These are phyloP conservation scores for Julus scandinavius DNA, from an alignment of 2,888 invertebrate species.

Conservation along the genomic window DNA sequence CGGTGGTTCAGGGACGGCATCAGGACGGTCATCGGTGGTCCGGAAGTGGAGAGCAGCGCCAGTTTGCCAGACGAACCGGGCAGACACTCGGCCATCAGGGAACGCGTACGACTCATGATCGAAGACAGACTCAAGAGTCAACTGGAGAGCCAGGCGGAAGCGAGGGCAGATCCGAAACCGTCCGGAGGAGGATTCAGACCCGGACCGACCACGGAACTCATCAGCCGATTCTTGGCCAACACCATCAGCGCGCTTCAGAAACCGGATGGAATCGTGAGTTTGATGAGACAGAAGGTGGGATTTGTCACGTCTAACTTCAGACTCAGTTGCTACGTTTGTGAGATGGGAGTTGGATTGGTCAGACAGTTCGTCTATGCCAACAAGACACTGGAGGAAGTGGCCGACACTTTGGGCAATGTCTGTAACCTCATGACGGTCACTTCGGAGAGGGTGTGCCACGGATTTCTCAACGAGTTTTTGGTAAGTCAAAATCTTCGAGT, in stretches of 20 bases:
- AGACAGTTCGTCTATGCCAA: conserved; percentile 55
- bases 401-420: conserved; percentile 44
- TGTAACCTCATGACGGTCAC: conserved; percentile 52
- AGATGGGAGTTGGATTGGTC: conserved; percentile 50
- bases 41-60: not conserved
- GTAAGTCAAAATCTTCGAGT: conserved; percentile 44
- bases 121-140: not conserved
- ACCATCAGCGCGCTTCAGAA: conserved; percentile 53
- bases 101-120: conserved; percentile 34
- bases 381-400: conserved; percentile 51
- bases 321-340: conserved; percentile 54
- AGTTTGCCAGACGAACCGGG: not conserved
- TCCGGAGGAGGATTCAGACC: not conserved
- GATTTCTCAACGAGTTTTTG: conserved; percentile 54
- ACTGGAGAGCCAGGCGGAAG: not conserved
- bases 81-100: not conserved
- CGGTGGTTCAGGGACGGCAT: conserved; percentile 53
- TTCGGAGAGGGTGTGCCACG: conserved; percentile 54
- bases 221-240: conserved; percentile 51
- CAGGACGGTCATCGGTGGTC: not conserved
- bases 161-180: not conserved
- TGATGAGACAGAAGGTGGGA: conserved; percentile 52
- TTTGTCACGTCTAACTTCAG: conserved; percentile 52
- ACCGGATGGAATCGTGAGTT: conserved; percentile 51
- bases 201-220: conserved; percentile 22